Evolutionary conservation across 2,797 vertebrate species (phyloP).

Genomic region (Botia kubotai): DNA sequence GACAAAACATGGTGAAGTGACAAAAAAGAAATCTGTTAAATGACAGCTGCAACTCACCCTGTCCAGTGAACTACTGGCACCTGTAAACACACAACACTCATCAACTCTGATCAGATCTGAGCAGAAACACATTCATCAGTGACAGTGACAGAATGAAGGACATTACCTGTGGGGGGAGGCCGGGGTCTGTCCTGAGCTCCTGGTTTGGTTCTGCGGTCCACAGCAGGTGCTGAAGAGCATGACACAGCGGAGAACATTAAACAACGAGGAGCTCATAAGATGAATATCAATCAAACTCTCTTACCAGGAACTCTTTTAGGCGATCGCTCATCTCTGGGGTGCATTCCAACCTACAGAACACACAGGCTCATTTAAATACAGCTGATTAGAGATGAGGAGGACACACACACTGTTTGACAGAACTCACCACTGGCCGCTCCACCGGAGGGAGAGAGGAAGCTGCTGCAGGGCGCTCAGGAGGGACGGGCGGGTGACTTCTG

Average conservation of each 20-base stretch:
- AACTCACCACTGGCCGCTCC: slow-evolving; percentile 58
- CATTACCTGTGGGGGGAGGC: slow-evolving; percentile 64
- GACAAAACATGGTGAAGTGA: neutral
- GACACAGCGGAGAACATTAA: neutral
- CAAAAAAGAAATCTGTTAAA: neutral
- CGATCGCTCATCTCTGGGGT: slow-evolving; percentile 52
- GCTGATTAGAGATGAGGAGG: slow-evolving; percentile 31
- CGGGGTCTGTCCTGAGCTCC: slow-evolving; percentile 46
- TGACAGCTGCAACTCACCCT: slow-evolving; percentile 39
- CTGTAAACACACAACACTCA: slow-evolving; percentile 33
- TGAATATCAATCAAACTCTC: neutral
- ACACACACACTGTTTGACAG: slow-evolving; percentile 29
- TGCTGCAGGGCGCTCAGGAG: slow-evolving; percentile 78
- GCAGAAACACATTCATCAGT: neutral
- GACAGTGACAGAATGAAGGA: neutral
- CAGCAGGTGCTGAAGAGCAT: slow-evolving; percentile 67
- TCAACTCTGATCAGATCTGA: neutral
- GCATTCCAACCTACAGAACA: slow-evolving; percentile 24
- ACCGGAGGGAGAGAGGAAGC: slow-evolving; percentile 45
- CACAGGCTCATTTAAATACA: neutral
- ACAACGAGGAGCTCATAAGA: neutral
- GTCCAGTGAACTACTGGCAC: slow-evolving; percentile 23
- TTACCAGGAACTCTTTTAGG: slow-evolving; percentile 51
- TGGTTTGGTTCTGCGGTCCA: slow-evolving; percentile 85
- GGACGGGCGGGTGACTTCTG: slow-evolving; percentile 77